phyloP scores from a whole-genome alignment of 2,113 vertebrate species.

The Chaetura pelagica region DNA sequence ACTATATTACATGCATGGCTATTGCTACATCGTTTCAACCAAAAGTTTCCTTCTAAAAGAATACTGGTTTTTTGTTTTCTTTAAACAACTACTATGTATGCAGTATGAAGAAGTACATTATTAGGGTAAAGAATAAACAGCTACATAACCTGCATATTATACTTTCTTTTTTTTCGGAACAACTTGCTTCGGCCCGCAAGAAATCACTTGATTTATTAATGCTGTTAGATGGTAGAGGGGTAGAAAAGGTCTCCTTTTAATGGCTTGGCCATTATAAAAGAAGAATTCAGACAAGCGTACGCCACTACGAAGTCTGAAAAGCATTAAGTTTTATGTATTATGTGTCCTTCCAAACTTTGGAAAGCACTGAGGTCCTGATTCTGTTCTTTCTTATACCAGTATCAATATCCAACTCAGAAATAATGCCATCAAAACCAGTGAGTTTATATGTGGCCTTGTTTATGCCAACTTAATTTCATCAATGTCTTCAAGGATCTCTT shows the following conservation, averaged over 20 bases:
- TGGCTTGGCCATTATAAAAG: conserved; percentile 60
- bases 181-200: background rate
- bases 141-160: background rate
- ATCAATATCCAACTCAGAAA: background rate
- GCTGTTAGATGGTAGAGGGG: background rate
- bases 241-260: conserved; percentile 69
- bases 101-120: background rate
- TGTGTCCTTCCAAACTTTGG: conserved; percentile 59
- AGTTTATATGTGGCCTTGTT: background rate
- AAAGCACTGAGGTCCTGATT: background rate
- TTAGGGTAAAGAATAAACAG: background rate
- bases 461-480: background rate
- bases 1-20: conserved; percentile 64
- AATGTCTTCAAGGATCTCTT: background rate
- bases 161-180: background rate
- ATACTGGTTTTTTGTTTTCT: background rate
- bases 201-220: conserved; percentile 61
- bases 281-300: conserved; percentile 26
- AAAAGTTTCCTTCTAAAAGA: conserved; percentile 37
- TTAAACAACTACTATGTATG: background rate
- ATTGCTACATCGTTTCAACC: conserved; percentile 48
- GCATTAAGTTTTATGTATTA: conserved; percentile 27
- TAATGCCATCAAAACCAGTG: background rate
- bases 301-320: conserved; percentile 26
- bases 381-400: background rate